Evolutionary conservation across 2,797 vertebrate species (phyloP).

Genomic region (Phaenicophaeus curvirostris): DNA sequence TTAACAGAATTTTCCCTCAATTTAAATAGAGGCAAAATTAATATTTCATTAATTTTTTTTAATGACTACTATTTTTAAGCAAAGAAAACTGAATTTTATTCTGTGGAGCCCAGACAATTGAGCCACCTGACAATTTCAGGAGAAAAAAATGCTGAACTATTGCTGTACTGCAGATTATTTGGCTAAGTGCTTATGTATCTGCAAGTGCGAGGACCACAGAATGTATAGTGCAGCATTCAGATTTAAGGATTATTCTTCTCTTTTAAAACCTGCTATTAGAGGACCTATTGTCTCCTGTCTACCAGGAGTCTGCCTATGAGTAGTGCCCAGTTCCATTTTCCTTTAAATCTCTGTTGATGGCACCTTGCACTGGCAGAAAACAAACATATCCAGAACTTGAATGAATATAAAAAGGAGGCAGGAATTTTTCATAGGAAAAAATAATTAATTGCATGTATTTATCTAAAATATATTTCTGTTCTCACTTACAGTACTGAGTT

Average conservation of each 20-base stretch:
- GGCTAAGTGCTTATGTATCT: neutral
- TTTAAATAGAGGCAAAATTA: conserved; percentile 17
- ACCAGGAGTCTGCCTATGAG: neutral
- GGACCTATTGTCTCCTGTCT: neutral
- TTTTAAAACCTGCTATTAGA: neutral
- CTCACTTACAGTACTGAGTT: neutral
- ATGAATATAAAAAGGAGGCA: neutral
- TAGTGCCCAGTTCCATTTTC: neutral
- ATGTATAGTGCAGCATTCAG: neutral
- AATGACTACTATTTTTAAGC: neutral
- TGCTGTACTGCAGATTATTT: neutral
- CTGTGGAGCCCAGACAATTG: conserved; percentile 12
- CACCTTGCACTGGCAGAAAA: neutral
- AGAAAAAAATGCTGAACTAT: conserved; percentile 20
- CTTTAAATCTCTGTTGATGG: neutral
- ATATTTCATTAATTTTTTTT: neutral
- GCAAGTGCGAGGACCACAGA: neutral
- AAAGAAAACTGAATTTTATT: conserved; percentile 44
- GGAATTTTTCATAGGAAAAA: neutral
- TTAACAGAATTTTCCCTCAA: neutral
- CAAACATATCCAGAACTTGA: neutral
- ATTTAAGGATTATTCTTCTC: neutral
- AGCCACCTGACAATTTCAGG: conserved; percentile 51
- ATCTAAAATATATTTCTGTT: conserved; percentile 4
- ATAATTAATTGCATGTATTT: neutral